phyloP scores from a whole-genome alignment of 2,113 vertebrate genomes.

The Drymodes brunneopygia region DNA sequence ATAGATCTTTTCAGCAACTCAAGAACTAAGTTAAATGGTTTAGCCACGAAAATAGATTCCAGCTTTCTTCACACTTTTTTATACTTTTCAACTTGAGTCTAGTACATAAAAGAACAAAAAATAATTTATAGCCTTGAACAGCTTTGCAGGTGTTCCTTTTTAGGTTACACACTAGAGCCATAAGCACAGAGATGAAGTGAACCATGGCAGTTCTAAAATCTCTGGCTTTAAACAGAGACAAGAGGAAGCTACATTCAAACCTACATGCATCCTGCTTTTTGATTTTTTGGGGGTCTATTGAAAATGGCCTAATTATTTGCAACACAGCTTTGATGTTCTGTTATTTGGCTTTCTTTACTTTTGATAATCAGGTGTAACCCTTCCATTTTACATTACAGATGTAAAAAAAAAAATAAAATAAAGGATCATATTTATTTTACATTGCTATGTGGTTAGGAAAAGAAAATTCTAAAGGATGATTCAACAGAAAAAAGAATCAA shows the following conservation, averaged over 20 bases:
- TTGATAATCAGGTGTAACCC: neutral
- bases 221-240: neutral
- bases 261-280: neutral
- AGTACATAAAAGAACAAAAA: neutral
- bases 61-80: neutral
- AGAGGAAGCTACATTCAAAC: neutral
- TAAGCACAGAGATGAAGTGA: neutral
- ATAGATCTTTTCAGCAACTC: neutral
- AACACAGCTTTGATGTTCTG: neutral
- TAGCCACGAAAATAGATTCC: neutral
- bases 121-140: neutral
- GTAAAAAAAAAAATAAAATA: neutral
- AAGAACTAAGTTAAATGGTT: neutral
- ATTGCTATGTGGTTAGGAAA: neutral
- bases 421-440: neutral
- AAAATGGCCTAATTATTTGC: neutral
- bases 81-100: neutral
- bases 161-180: neutral
- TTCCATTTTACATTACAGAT: neutral
- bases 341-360: neutral
- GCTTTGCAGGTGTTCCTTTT: neutral
- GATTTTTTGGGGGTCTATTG: neutral
- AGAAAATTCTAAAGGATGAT: neutral
- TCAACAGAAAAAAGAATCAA: neutral
- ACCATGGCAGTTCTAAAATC: neutral